A percentile compares a stretch with the other conserved stretches of the same genome.
These are phyloP conservation scores for Agrochola litura DNA, from an alignment of 2,888 invertebrate species.

Conservation along the genomic window DNA sequence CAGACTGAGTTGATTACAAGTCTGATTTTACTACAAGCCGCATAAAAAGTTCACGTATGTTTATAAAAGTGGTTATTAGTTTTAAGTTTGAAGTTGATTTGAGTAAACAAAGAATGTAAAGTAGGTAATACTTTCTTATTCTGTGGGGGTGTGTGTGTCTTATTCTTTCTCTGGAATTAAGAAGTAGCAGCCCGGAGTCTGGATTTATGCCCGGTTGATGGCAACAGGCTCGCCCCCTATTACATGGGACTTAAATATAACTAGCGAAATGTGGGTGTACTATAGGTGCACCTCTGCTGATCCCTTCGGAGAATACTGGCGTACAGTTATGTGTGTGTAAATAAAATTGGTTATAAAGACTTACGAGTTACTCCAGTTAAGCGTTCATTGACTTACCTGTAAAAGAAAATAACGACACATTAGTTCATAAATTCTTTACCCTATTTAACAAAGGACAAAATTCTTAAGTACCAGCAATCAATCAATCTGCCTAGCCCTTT, in stretches of 20 bases:
- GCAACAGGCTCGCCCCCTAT: no score
- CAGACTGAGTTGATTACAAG: neutral
- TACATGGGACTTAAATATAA: no score
- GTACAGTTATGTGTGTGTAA: no score
- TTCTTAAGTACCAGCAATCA: neutral
- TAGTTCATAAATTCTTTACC: neutral
- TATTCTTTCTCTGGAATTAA: no score
- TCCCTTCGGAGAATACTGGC: no score
- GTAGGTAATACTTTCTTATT: neutral
- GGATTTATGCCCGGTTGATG: no score
- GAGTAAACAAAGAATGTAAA: neutral
- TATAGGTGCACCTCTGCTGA: no score
- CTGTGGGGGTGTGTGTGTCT: neutral
- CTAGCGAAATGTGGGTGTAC: no score
- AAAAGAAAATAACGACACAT: conserved; percentile 30
- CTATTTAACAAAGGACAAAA: neutral
- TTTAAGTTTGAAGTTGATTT: neutral
- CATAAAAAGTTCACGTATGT: neutral
- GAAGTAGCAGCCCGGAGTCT: no score
- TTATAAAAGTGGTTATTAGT: neutral
- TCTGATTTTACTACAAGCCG: neutral
- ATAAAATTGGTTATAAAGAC: conserved; percentile 10
- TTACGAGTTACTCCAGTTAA: conserved; percentile 6
- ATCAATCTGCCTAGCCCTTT: neutral
- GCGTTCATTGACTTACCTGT: conserved; percentile 57